A percentile compares a stretch with the other conserved stretches of the same genome.
Evolutionary conservation across 2,888 invertebrate species (phyloP).

Genomic region (Fabriciana adippe): DNA sequence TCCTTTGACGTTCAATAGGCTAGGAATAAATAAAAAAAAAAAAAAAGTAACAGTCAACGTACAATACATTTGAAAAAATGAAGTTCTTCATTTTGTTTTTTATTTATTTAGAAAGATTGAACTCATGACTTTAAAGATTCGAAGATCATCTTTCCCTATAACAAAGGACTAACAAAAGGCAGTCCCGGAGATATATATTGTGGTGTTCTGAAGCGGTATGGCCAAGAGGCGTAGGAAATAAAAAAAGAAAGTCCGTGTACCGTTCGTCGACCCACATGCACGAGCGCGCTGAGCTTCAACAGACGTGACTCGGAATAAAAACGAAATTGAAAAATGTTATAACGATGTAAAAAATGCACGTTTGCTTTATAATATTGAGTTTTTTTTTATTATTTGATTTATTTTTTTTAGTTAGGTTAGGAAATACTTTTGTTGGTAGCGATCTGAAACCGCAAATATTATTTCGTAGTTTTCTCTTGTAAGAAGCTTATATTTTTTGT

Average conservation of each 20-base stretch:
- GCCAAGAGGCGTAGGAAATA: slow-evolving; percentile 48
- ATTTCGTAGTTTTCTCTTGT: not conserved
- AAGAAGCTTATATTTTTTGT: not conserved
- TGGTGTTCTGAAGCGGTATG: slow-evolving; percentile 21
- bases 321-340: slow-evolving; percentile 55
- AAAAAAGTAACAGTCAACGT: slow-evolving; percentile 10
- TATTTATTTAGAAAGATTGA: slow-evolving; percentile 1
- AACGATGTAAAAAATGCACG: slow-evolving; percentile 20
- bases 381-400: not conserved
- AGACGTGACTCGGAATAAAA: slow-evolving; percentile 64
- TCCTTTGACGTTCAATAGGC: not conserved
- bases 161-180: slow-evolving; percentile 30
- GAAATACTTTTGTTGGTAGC: not conserved
- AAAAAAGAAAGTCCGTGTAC: slow-evolving; percentile 76
- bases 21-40: not conserved
- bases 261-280: slow-evolving; percentile 76
- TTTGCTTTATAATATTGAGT: slow-evolving; percentile 12
- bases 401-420: slow-evolving; percentile 7
- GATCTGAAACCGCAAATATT: not conserved
- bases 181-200: slow-evolving; percentile 8
- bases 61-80: slow-evolving; percentile 3
- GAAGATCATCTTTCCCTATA: slow-evolving; percentile 15
- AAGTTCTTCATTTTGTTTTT: slow-evolving; percentile 13
- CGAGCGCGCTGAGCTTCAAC: slow-evolving; percentile 40
- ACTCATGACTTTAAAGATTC: slow-evolving; percentile 10